Evolutionary conservation across 2,888 invertebrate species (phyloP), one percentile per base, ranked within the genome.

Genomic region (Drosophila melanocephala): DNA sequence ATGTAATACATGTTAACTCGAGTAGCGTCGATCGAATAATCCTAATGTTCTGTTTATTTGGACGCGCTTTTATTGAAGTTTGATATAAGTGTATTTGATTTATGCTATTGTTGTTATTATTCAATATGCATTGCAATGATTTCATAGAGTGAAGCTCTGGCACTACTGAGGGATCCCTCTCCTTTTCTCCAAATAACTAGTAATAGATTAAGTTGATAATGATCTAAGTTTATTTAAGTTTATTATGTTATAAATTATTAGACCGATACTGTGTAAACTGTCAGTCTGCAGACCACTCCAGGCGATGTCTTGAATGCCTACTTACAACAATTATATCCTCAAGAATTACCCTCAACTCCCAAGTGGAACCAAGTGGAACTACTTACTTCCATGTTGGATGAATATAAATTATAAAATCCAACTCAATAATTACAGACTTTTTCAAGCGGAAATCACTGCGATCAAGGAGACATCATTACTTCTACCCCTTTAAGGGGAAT

Each of bases 21-120:
- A 12, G 12, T 12, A 10, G 42, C n/a, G 42, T 42, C 10, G 10
- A 12, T 42, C 14, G 7, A 22, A 22, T 4, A 14, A 47, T 16
- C 4, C 22, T 7, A 3, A 2, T 47, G 5, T 4, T 5, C 16
- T 16, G 26, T 5, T 47, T 26, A 7, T 1, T 47, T 26, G 0
- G 10, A 42, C 2, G 10, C 0, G 1, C 5, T n/a, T n/a, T 42
- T 10, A n/a, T 1, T n/a, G 42, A n/a, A 5, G 2, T 10, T n/a
- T 10, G 0, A 42, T n/a, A n/a, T 5, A n/a, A n/a, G 5, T 10
- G 10, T 9, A 10, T 10, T n/a, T 5, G 5, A 10, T 42, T 19
- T 42, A 42, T 5, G 2, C 0, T n/a, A 42, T 10, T n/a, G 5
- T n/a, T 10, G n/a, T 10, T 42, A 12, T n/a, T 6, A 22, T 44